phyloP scores from a whole-genome alignment of 2,113 vertebrate genomes.

The Melanerpes formicivorus region DNA sequence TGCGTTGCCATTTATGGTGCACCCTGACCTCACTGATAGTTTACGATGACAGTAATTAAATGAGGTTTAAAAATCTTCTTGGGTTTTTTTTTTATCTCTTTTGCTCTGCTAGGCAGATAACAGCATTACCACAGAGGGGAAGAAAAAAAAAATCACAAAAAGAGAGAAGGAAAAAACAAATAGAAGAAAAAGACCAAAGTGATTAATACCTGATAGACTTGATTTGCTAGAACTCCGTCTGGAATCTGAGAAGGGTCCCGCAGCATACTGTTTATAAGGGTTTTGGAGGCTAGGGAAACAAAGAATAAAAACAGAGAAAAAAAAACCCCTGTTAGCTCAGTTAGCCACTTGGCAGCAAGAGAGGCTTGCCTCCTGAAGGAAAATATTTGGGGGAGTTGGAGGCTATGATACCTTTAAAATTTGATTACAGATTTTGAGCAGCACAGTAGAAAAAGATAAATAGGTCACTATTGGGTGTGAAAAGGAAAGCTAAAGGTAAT shows the following conservation, averaged over 20 bases:
- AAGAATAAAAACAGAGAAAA: slow-evolving; percentile 49
- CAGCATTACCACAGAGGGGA: slow-evolving; percentile 54
- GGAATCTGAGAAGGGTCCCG: slow-evolving; percentile 94
- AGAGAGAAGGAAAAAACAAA: not conserved
- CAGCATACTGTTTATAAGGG: slow-evolving; percentile 91
- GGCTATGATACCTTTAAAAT: no score
- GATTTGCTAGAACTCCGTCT: slow-evolving; percentile 89
- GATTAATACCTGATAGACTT: slow-evolving; percentile 93
- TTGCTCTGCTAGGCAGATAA: slow-evolving; percentile 72
- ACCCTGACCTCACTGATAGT: slow-evolving; percentile 80
- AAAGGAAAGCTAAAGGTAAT: no score
- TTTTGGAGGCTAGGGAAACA: slow-evolving; percentile 86
- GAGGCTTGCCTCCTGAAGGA: slow-evolving; percentile 19
- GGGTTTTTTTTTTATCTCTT: no score
- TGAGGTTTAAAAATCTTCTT: slow-evolving; percentile 81
- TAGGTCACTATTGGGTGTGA: no score
- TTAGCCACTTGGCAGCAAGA: slow-evolving; percentile 40
- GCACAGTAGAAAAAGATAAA: no score
- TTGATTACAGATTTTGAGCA: no score
- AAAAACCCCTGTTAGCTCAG: slow-evolving; percentile 40
- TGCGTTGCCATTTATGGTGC: slow-evolving; percentile 76
- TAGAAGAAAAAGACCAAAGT: slow-evolving; percentile 65
- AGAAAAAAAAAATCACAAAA: not conserved
- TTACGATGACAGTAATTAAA: slow-evolving; percentile 86
- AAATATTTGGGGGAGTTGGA: not conserved